Evolutionary conservation across 2,113 vertebrate genomes (phyloP).

Genomic region (Cephalopterus ornatus): DNA sequence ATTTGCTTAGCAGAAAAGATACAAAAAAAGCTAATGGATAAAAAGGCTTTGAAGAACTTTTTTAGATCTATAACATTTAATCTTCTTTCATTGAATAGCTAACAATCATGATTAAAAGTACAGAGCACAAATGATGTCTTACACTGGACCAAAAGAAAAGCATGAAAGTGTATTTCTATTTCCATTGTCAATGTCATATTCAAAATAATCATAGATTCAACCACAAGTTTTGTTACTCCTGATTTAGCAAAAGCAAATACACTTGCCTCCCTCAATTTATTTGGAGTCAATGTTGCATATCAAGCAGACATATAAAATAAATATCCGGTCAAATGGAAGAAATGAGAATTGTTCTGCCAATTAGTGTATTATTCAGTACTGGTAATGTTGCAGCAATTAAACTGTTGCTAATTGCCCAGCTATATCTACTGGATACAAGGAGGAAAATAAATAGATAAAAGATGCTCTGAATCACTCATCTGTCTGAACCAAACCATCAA

Average conservation of each 20-base stretch:
- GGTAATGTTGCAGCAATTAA: conserved; percentile 16
- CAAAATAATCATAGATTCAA: not conserved
- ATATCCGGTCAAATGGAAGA: conserved; percentile 31
- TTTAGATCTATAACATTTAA: not conserved
- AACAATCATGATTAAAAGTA: not conserved
- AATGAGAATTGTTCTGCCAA: not conserved
- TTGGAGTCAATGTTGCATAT: conserved; percentile 7
- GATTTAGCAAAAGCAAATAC: conserved; percentile 44
- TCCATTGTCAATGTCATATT: not conserved
- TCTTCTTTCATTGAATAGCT: not conserved
- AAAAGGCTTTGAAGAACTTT: not conserved
- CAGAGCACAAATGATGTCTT: not conserved
- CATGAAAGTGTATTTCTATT: not conserved
- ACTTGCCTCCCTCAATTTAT: conserved; percentile 1
- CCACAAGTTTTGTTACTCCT: not conserved
- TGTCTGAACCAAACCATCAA: conserved; percentile 16
- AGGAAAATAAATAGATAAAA: conserved; percentile 40
- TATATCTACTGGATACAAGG: not conserved
- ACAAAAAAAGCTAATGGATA: not conserved
- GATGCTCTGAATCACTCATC: not conserved
- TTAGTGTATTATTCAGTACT: conserved; percentile 33
- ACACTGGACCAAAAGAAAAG: not conserved
- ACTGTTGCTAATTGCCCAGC: not conserved
- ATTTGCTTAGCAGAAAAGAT: not conserved
- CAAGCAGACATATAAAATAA: conserved; percentile 17